Evolutionary conservation across 2,113 vertebrate species (phyloP).

Genomic region (Pyrgilauda ruficollis): DNA sequence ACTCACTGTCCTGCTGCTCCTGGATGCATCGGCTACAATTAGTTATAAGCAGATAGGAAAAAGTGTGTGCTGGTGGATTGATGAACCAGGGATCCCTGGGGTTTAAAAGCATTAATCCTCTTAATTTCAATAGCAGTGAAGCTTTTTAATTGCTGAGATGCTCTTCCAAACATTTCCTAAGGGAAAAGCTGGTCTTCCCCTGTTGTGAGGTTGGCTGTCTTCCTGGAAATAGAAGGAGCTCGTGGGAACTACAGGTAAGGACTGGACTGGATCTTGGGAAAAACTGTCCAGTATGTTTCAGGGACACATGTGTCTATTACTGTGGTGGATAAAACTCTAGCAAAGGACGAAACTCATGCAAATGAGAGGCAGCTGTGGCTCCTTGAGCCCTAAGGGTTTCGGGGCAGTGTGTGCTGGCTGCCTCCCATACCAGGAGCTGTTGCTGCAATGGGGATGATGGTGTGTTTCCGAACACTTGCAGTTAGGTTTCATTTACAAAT

Average conservation of each 20-base stretch:
- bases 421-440: background rate
- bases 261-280: background rate
- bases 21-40: background rate
- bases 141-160: background rate
- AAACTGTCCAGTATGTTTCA: background rate
- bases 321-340: background rate
- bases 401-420: background rate
- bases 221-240: background rate
- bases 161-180: background rate
- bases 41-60: background rate
- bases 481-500: conserved; percentile 4
- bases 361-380: background rate
- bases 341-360: background rate
- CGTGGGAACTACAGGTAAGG: background rate
- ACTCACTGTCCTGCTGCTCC: background rate
- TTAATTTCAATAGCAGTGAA: background rate
- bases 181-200: background rate
- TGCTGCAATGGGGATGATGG: background rate
- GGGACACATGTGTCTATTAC: background rate
- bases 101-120: background rate
- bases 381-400: background rate
- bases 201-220: background rate
- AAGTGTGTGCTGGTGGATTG: background rate
- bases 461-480: background rate
- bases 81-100: background rate